phyloP scores from a whole-genome alignment of 2,797 vertebrate species.

The Bothrops alternatus region DNA sequence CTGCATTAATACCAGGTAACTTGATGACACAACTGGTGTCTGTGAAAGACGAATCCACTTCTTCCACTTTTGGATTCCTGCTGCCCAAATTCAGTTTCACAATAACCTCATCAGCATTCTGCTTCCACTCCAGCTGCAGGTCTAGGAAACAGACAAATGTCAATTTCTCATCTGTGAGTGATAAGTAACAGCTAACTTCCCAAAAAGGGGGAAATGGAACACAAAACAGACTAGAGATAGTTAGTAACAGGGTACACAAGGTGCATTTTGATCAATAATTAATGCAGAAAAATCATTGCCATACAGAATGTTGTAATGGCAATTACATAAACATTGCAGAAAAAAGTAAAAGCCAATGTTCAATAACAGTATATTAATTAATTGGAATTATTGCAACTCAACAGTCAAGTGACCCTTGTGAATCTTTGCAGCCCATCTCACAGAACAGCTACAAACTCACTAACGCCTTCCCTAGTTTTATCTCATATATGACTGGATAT shows the following conservation, averaged over 20 bases:
- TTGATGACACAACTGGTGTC: constrained; percentile 85
- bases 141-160: constrained; percentile 69
- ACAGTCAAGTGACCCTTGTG: not conserved
- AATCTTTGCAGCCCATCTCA: not conserved
- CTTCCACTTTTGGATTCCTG: constrained; percentile 77
- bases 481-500: not conserved
- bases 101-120: constrained; percentile 89
- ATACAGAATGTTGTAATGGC: not conserved
- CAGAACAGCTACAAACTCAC: not conserved
- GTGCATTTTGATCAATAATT: not conserved
- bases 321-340: not conserved
- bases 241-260: not conserved
- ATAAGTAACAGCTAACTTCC: not conserved
- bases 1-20: constrained; percentile 75
- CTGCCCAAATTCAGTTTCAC: constrained; percentile 86
- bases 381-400: not conserved
- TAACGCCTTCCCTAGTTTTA: not conserved
- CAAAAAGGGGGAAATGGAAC: not conserved
- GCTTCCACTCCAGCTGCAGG: constrained; percentile 92
- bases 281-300: not conserved
- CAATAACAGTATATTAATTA: not conserved
- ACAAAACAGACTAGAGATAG: not conserved
- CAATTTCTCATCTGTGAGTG: not conserved
- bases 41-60: constrained; percentile 83
- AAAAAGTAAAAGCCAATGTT: not conserved